A percentile compares a stretch with the other conserved stretches of the same genome.
phyloP scores from a whole-genome alignment of 2,113 vertebrate species.

The Rallus limicola region DNA sequence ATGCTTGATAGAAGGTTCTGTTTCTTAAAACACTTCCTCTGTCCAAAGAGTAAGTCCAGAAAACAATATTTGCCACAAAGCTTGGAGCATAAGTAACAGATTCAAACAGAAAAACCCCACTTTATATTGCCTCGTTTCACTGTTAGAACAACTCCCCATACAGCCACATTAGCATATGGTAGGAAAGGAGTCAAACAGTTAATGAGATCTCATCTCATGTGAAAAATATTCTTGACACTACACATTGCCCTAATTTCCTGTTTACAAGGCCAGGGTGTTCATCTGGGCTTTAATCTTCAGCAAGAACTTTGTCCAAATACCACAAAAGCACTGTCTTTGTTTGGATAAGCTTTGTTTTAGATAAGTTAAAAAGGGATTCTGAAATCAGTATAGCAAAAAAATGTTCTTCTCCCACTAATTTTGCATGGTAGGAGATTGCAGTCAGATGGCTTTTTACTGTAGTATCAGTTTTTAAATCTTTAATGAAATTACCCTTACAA shows the following conservation, averaged over 20 bases:
- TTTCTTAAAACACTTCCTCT: background rate
- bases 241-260: background rate
- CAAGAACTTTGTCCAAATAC: background rate
- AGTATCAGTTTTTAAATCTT: constrained; percentile 42
- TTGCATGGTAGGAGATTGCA: background rate
- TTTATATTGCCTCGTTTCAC: background rate
- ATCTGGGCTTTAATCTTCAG: background rate
- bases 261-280: background rate
- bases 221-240: background rate
- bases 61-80: background rate
- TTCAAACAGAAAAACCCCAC: background rate
- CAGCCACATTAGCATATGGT: background rate
- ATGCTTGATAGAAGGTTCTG: background rate
- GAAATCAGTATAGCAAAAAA: background rate
- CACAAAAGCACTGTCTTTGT: background rate
- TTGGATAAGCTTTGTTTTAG: background rate
- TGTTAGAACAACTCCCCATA: background rate
- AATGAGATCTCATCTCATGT: background rate
- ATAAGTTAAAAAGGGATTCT: background rate
- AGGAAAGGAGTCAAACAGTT: background rate
- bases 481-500: constrained; percentile 54
- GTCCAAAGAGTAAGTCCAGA: background rate
- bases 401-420: background rate
- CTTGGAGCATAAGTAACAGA: background rate
- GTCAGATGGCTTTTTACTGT: constrained; percentile 48